Evolutionary conservation across 2,888 invertebrate species (phyloP).

Genomic region (Fabriciana adippe): DNA sequence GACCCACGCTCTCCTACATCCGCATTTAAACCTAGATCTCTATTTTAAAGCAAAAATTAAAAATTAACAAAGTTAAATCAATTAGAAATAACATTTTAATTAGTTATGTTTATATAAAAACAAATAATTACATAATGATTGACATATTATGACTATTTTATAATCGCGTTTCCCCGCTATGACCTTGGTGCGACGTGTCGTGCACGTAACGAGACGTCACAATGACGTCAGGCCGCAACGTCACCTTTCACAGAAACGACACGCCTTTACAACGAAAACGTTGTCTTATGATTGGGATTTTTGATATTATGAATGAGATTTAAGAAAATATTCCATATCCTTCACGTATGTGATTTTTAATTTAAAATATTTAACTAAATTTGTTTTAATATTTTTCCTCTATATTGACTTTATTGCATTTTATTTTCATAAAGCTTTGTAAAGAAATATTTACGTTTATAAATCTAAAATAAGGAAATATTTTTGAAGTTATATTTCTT

Average conservation of each 20-base stretch:
- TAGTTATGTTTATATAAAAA: constrained; percentile 32
- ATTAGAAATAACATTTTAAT: constrained; percentile 14
- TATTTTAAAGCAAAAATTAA: constrained; percentile 1
- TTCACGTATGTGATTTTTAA: neutral
- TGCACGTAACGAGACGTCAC: constrained; percentile 46
- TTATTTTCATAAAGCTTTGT: no score
- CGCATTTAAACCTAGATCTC: constrained; percentile 23
- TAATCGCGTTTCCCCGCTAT: constrained; percentile 49
- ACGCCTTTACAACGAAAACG: constrained; percentile 40
- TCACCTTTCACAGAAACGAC: constrained; percentile 48
- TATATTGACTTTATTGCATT: no score
- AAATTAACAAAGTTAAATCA: constrained; percentile 13
- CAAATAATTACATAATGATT: constrained; percentile 50
- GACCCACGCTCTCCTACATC: constrained; percentile 33
- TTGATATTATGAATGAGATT: constrained; percentile 16
- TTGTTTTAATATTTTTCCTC: no score
- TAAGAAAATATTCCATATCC: neutral
- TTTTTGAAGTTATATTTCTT: no score
- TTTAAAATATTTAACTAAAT: neutral
- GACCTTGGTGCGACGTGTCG: constrained; percentile 54
- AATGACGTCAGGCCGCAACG: constrained; percentile 38
- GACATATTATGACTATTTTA: constrained; percentile 56
- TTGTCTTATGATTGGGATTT: constrained; percentile 26
- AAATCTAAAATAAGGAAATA: no score
- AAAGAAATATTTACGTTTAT: no score